Evolutionary conservation across 2,888 invertebrate species (phyloP).

Genomic region (Cheilosia vernalis): DNA sequence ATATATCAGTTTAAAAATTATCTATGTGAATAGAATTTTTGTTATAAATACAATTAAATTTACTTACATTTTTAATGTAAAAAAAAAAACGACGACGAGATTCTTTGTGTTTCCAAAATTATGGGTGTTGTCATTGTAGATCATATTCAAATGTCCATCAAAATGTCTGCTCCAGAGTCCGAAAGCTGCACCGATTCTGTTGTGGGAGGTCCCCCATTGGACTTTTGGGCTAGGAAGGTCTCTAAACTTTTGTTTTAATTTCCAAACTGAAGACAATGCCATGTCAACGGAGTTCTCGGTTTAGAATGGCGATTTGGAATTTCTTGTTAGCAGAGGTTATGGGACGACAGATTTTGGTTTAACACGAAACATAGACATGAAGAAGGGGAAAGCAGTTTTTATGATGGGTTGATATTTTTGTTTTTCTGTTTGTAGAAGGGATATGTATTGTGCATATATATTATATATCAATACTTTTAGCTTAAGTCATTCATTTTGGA

Average conservation of each 20-base stretch:
- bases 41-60: constrained; percentile 52
- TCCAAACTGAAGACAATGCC: neutral
- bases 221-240: neutral
- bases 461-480: constrained; percentile 33
- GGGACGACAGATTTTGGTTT: constrained; percentile 75
- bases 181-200: constrained; percentile 20
- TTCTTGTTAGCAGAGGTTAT: constrained; percentile 70
- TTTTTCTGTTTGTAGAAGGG: constrained; percentile 2
- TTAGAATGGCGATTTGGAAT: constrained; percentile 52
- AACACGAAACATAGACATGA: constrained; percentile 74
- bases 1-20: constrained; percentile 57
- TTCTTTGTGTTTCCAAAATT: constrained; percentile 58
- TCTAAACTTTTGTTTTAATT: constrained; percentile 28
- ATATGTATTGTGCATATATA: constrained; percentile 65
- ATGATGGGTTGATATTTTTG: constrained; percentile 22
- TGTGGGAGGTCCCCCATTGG: constrained; percentile 8
- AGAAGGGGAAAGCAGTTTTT: constrained; percentile 57
- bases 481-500: constrained; percentile 52
- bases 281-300: neutral
- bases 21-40: constrained; percentile 38
- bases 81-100: constrained; percentile 36
- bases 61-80: constrained; percentile 72
- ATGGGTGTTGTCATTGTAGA: constrained; percentile 44
- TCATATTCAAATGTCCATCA: constrained; percentile 12
- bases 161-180: constrained; percentile 10